Evolutionary conservation across 2,797 vertebrate genomes (phyloP).

Genomic region (Parambassis ranga): DNA sequence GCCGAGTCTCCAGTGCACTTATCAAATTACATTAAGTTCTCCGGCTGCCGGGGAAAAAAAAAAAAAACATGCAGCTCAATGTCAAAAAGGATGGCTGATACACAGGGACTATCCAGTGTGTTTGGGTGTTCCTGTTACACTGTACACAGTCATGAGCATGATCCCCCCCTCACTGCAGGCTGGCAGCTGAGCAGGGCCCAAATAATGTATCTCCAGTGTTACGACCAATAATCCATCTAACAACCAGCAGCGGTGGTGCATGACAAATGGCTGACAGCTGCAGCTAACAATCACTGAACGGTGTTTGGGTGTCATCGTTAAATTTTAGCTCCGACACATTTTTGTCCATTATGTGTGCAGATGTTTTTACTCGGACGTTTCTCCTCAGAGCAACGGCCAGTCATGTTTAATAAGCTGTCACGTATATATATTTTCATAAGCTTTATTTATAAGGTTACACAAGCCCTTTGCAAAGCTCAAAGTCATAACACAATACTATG

Average conservation of each 20-base stretch:
- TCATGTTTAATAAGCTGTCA: conserved; percentile 15
- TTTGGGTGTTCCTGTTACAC: conserved; percentile 9
- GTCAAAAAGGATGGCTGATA: neutral
- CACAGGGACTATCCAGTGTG: neutral
- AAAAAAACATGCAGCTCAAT: neutral
- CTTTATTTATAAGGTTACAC: neutral
- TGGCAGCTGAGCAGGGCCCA: neutral
- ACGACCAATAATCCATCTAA: conserved; percentile 8
- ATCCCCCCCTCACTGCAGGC: conserved; percentile 20
- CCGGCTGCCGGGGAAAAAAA: conserved; percentile 10
- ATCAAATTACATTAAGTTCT: conserved; percentile 66
- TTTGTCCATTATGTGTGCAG: neutral
- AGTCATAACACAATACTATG: too few species aligned
- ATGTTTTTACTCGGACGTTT: neutral
- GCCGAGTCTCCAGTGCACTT: conserved; percentile 52
- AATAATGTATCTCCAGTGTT: neutral
- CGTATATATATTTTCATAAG: neutral
- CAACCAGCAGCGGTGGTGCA: neutral
- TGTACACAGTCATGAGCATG: neutral
- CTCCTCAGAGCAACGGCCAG: neutral
- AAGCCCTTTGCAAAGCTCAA: neutral
- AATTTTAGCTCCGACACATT: neutral
- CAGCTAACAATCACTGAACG: neutral
- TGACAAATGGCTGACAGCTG: conserved; percentile 26
- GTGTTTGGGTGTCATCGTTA: neutral